Conservation (phyloP, 2,888 invertebrate species). For the Agrotis exclamationis region DNA sequence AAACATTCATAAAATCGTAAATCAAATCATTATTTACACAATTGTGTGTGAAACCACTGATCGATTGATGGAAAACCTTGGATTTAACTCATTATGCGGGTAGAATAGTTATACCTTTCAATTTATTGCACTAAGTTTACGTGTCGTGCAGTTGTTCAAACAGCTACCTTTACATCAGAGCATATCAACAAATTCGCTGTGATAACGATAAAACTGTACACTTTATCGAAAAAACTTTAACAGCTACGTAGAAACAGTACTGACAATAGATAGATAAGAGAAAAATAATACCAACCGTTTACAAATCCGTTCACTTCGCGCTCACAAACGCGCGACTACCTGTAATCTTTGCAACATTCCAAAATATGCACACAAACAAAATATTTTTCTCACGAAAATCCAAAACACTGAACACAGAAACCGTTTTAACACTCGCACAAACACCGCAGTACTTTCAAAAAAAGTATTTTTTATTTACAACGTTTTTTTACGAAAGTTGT, state of each 20-base stretch:
- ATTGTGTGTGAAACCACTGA: conserved; percentile 61
- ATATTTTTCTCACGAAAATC: conserved; percentile 69
- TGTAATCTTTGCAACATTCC: conserved; percentile 84
- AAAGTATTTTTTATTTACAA: conserved; percentile 72
- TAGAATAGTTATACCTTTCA: conserved; percentile 30
- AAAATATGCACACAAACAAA: conserved; percentile 76
- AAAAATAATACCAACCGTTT: conserved; percentile 78
- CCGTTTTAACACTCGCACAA: conserved; percentile 73
- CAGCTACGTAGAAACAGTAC: conserved; percentile 69
- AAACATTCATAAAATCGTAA: conserved; percentile 47
- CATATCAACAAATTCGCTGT: conserved; percentile 60
- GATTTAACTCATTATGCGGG: conserved; percentile 56
- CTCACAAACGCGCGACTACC: conserved; percentile 70
- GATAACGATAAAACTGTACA: conserved; percentile 62
- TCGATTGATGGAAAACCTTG: conserved; percentile 64
- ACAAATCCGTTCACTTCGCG: conserved; percentile 79
- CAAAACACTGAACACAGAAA: conserved; percentile 70
- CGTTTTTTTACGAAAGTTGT: conserved; percentile 87
- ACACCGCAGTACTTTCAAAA: conserved; percentile 79
- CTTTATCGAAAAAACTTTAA: conserved; percentile 65
- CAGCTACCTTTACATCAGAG: conserved; percentile 54
- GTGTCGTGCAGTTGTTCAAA: conserved; percentile 59
- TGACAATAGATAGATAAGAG: conserved; percentile 77
- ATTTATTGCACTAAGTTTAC: conserved; percentile 37
- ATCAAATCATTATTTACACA: conserved; percentile 63